These are phyloP conservation scores for Listronotus oregonensis DNA, from an alignment of 1,140 invertebrate species.

Conservation along the genomic window DNA sequence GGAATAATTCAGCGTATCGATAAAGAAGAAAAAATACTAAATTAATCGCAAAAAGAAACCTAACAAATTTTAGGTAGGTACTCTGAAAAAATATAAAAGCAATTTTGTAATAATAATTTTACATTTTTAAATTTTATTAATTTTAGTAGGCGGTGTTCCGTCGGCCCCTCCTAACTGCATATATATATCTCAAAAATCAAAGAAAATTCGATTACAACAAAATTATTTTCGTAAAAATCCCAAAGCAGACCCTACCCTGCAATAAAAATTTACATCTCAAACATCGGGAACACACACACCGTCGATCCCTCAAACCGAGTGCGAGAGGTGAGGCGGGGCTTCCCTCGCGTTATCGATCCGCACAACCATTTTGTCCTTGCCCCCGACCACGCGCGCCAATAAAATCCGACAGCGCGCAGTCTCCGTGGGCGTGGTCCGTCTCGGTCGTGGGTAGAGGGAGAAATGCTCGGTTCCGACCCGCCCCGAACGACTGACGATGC, in stretches of 20 bases:
- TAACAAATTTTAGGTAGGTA: no score
- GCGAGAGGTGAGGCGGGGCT: slow-evolving; percentile 5
- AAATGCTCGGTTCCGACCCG: slow-evolving; percentile 31
- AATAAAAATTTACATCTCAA: slow-evolving; percentile 35
- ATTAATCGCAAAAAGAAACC: no score
- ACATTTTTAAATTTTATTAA: no score
- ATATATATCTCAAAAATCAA: no score
- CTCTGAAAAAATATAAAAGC: no score
- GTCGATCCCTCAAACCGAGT: slow-evolving; percentile 5
- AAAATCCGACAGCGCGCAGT: slow-evolving; percentile 27
- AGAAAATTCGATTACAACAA: no score
- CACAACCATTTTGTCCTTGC: slow-evolving; percentile 55
- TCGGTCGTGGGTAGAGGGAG: slow-evolving; percentile 13
- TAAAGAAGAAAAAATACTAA: no score
- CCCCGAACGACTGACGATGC: slow-evolving; percentile 36
- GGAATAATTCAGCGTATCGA: no score
- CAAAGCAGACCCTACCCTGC: slow-evolving; percentile 18
- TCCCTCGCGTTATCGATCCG: slow-evolving; percentile 26
- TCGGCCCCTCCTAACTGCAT: no score
- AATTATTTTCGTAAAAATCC: not conserved
- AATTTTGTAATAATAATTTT: no score
- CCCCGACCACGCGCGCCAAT: slow-evolving; percentile 47
- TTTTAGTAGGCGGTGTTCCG: no score
- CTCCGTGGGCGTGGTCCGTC: slow-evolving; percentile 41
- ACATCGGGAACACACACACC: slow-evolving; percentile 8